Percentiles rank a stretch among this genome's conserved stretches.
Conservation (phyloP, 2,113 vertebrate species). For the Alosa alosa region DNA sequence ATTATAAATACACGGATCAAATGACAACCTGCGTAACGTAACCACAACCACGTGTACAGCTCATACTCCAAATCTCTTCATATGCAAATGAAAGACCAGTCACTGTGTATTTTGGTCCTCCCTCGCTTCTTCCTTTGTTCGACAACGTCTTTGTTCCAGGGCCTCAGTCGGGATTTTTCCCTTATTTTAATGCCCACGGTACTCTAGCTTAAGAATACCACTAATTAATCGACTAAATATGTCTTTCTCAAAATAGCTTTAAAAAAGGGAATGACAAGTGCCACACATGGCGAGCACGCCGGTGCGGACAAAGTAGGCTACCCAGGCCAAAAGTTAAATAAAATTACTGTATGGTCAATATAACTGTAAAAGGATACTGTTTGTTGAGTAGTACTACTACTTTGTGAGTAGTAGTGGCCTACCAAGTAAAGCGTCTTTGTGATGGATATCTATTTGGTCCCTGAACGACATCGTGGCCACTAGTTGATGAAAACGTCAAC, state of each 20-base stretch:
- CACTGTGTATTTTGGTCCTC: slow-evolving; percentile 63
- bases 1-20: background rate
- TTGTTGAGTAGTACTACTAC: background rate
- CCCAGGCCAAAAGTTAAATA: background rate
- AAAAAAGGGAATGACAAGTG: background rate
- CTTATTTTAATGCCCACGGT: slow-evolving; percentile 53
- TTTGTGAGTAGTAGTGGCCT: background rate
- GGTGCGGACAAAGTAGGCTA: background rate
- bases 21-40: slow-evolving; percentile 16
- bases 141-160: slow-evolving; percentile 70
- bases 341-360: background rate
- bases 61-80: slow-evolving; percentile 68
- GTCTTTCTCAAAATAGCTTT: background rate
- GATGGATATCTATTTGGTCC: background rate
- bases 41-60: slow-evolving; percentile 36
- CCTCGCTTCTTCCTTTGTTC: slow-evolving; percentile 72
- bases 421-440: background rate
- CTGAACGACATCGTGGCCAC: background rate
- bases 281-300: background rate
- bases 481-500: background rate
- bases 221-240: background rate
- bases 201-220: slow-evolving; percentile 14
- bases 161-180: slow-evolving; percentile 44
- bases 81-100: slow-evolving; percentile 72
- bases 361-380: background rate